Percentiles rank a stretch among this genome's conserved stretches.
Conservation (phyloP, 1,140 invertebrate genomes). For the Nomia melanderi region DNA sequence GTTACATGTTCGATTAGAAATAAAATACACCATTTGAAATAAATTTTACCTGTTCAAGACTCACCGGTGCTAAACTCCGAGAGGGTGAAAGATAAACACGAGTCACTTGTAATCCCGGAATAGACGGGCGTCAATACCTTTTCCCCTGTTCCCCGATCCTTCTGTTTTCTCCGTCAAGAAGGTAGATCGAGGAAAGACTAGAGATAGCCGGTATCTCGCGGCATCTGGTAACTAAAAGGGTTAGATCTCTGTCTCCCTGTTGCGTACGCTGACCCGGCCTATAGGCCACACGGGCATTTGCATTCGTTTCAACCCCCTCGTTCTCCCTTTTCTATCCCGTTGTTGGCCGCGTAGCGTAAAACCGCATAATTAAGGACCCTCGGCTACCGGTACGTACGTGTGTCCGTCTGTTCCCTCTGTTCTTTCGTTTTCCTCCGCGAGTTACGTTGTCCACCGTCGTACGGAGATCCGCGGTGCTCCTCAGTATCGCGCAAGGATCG, state of each 20-base stretch:
- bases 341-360: slow-evolving; percentile 66
- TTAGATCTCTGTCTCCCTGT: slow-evolving; percentile 66
- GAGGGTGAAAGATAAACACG: neutral
- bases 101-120: neutral
- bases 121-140: slow-evolving; percentile 24
- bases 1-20: too few relatives aligned
- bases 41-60: neutral
- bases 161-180: slow-evolving; percentile 35
- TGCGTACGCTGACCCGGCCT: slow-evolving; percentile 43
- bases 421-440: slow-evolving; percentile 54
- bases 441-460: slow-evolving; percentile 51
- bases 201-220: slow-evolving; percentile 70
- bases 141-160: slow-evolving; percentile 27
- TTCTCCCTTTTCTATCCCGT: slow-evolving; percentile 31
- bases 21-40: too few relatives aligned
- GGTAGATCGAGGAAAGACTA: slow-evolving; percentile 19
- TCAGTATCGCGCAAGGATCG: slow-evolving; percentile 70
- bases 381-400: slow-evolving; percentile 54
- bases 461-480: slow-evolving; percentile 54
- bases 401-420: slow-evolving; percentile 51
- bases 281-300: slow-evolving; percentile 66
- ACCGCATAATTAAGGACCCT: slow-evolving; percentile 77
- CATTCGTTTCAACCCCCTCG: slow-evolving; percentile 65
- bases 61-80: neutral
- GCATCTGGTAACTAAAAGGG: slow-evolving; percentile 78